phyloP scores from a whole-genome alignment of 2,113 vertebrate species.

The Paracyprichromis sp. region DNA sequence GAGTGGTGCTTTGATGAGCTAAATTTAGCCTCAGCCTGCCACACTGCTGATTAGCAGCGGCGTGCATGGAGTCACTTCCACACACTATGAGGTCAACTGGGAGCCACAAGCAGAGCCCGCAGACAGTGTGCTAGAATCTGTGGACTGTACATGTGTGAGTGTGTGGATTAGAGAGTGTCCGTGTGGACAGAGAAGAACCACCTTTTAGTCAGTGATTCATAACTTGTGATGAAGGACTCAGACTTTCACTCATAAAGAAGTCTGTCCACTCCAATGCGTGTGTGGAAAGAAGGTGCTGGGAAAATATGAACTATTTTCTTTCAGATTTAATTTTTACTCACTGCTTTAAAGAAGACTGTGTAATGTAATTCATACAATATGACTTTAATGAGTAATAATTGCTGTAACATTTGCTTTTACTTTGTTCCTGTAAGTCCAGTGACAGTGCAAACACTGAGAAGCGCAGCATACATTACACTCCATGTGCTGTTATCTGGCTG shows the following conservation, averaged over 20 bases:
- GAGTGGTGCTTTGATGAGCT: conserved; percentile 62
- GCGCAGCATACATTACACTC: not conserved
- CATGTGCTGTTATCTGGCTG: not conserved
- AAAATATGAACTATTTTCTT: not conserved
- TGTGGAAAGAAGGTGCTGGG: not conserved
- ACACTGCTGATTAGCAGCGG: conserved; percentile 51
- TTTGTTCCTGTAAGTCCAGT: not conserved
- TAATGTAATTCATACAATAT: not conserved
- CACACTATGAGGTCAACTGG: conserved; percentile 25
- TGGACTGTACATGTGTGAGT: not conserved
- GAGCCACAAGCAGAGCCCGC: not conserved
- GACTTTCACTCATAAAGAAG: not conserved
- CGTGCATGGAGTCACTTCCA: conserved; percentile 31
- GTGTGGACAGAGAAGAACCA: not conserved
- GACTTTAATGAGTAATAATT: not conserved
- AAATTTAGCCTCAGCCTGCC: conserved; percentile 72
- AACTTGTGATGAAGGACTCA: not conserved
- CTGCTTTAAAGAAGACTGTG: not conserved
- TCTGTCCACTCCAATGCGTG: not conserved
- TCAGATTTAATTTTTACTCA: not conserved
- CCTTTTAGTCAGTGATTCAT: not conserved
- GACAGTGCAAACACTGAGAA: not conserved
- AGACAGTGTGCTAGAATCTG: not conserved
- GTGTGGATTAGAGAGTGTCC: not conserved
- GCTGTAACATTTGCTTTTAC: not conserved